Conservation (phyloP, 2,113 vertebrate species). For the Bos taurus region ARS-UCD2.0 NC_037328.1:25470501-25471000, state of each 20-base stretch:
- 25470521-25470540: neutral
- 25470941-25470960: neutral
- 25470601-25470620: neutral
- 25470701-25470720: neutral
- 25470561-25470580: neutral
- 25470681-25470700: neutral
- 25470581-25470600: neutral
- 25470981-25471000: neutral
- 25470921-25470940: slow-evolving; percentile 13
- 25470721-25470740: neutral
- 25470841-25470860: neutral
- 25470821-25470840: neutral
- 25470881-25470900: slow-evolving; percentile 8
- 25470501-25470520: neutral
- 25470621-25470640: neutral
- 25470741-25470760: neutral
- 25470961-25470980: neutral
- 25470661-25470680: neutral
- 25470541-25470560: neutral
- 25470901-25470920: neutral
- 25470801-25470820: neutral
- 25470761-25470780: neutral
- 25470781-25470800: neutral
- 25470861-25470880: neutral
- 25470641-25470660: neutral